phyloP scores from a whole-genome alignment of 2,113 vertebrate genomes.

The Psittacara wagleri region DNA sequence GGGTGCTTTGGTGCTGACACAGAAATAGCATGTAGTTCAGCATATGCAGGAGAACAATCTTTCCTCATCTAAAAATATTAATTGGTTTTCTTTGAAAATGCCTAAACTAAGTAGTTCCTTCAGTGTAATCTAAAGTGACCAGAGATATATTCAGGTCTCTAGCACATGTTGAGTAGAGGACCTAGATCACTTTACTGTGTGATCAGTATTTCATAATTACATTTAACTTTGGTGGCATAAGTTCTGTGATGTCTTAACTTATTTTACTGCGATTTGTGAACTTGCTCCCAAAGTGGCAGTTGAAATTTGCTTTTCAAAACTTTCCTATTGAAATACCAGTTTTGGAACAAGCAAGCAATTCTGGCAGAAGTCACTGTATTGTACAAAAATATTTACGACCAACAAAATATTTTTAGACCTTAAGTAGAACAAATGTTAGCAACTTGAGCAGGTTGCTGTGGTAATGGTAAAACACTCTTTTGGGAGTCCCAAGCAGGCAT shows the following conservation, averaged over 20 bases:
- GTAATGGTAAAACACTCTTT: neutral
- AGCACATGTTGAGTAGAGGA: neutral
- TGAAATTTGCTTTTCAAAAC: neutral
- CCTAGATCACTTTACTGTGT: neutral
- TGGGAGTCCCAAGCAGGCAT: neutral
- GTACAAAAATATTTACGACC: neutral
- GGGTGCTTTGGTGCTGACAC: neutral
- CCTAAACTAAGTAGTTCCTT: neutral
- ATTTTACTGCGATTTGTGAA: neutral
- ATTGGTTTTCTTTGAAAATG: neutral
- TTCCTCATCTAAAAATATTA: neutral
- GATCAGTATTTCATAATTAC: neutral
- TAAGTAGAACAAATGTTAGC: neutral
- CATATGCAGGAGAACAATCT: neutral
- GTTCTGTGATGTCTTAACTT: neutral
- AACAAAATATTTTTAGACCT: neutral
- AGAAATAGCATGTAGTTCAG: neutral
- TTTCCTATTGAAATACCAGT: neutral
- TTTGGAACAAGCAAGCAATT: neutral
- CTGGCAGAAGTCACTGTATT: neutral
- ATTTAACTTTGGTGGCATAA: neutral
- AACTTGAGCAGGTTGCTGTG: neutral
- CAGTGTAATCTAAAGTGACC: neutral
- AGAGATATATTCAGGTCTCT: neutral
- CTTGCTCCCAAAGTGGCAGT: neutral